Evolutionary conservation across 2,888 invertebrate genomes (phyloP).

Genomic region (Drosophila yooni): DNA sequence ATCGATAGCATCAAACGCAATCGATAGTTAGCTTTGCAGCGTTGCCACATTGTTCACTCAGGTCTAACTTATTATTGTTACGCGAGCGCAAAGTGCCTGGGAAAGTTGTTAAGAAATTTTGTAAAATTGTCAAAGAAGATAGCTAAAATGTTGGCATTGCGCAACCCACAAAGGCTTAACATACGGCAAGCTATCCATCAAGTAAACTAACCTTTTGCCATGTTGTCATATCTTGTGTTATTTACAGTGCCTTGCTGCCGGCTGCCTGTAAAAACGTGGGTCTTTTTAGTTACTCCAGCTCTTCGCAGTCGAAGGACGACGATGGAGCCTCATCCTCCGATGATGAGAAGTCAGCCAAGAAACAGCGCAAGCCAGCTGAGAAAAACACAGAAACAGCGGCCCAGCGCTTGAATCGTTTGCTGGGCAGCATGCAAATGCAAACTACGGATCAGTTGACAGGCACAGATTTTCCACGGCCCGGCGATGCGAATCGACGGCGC

Average conservation of each 20-base stretch:
- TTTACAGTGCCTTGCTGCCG: constrained; percentile 57
- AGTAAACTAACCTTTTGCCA: neutral
- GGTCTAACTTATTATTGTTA: constrained; percentile 59
- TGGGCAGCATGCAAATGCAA: constrained; percentile 83
- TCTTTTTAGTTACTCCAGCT: constrained; percentile 43
- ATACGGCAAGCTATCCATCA: constrained; percentile 43
- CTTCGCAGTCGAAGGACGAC: constrained; percentile 70
- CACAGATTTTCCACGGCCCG: constrained; percentile 77
- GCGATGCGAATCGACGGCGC: constrained; percentile 70
- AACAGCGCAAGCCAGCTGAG: constrained; percentile 41
- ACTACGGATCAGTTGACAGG: constrained; percentile 66
- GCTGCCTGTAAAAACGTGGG: constrained; percentile 70
- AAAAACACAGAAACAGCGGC: constrained; percentile 76
- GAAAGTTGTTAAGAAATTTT: constrained; percentile 32
- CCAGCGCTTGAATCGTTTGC: constrained; percentile 80
- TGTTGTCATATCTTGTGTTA: neutral
- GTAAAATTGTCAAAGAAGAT: constrained; percentile 51
- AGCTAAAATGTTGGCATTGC: constrained; percentile 51
- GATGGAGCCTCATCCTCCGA: constrained; percentile 76
- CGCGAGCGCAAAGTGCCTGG: constrained; percentile 55
- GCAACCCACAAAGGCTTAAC: constrained; percentile 43
- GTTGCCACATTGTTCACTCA: constrained; percentile 21
- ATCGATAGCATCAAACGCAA: constrained; percentile 4
- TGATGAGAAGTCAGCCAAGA: constrained; percentile 73
- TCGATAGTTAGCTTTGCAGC: constrained; percentile 24